Conservation (phyloP, 1,140 invertebrate species). For the Mesaphorura yosii region DNA sequence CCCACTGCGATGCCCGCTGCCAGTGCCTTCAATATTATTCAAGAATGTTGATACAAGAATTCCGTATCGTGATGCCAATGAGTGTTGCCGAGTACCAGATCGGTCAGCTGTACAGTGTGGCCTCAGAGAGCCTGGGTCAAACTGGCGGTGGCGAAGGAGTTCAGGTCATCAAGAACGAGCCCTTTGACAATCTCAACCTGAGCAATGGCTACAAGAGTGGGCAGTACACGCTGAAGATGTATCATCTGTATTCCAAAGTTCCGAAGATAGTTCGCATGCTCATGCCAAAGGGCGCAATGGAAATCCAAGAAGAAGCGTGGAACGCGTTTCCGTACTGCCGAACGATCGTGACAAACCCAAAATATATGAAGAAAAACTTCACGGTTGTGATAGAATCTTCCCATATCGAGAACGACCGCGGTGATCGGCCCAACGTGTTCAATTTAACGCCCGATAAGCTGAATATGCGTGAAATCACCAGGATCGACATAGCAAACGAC, state of each 20-base stretch:
- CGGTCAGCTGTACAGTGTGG: conserved; percentile 54
- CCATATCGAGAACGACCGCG: conserved; percentile 69
- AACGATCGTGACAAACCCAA: conserved; percentile 92
- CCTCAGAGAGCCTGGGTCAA: conserved; percentile 54
- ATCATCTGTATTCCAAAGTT: conserved; percentile 61
- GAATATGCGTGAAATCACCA: conserved; percentile 70
- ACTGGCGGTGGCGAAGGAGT: conserved; percentile 60
- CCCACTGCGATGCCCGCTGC: too few relatives aligned
- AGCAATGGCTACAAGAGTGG: conserved; percentile 44
- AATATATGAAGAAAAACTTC: conserved; percentile 99
- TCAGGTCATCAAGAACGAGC: conserved; percentile 48
- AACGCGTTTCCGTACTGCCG: conserved; percentile 99
- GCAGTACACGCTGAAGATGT: conserved; percentile 60
- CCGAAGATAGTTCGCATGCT: conserved; percentile 78
- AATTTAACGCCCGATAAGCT: conserved; percentile 75
- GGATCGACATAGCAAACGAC: conserved; percentile 76
- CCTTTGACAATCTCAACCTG: conserved; percentile 40
- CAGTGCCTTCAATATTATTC: too few relatives aligned
- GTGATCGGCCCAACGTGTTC: conserved; percentile 73
- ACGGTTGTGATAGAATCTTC: conserved; percentile 89
- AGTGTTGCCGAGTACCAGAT: conserved; percentile 44
- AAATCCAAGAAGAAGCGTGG: conserved; percentile 98
- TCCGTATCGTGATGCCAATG: conserved; percentile 19
- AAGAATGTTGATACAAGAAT: background rate
- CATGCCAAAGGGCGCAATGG: conserved; percentile 87